These are phyloP conservation scores for Mesitornis unicolor DNA, from an alignment of 2,113 vertebrate species.

Conservation along the genomic window DNA sequence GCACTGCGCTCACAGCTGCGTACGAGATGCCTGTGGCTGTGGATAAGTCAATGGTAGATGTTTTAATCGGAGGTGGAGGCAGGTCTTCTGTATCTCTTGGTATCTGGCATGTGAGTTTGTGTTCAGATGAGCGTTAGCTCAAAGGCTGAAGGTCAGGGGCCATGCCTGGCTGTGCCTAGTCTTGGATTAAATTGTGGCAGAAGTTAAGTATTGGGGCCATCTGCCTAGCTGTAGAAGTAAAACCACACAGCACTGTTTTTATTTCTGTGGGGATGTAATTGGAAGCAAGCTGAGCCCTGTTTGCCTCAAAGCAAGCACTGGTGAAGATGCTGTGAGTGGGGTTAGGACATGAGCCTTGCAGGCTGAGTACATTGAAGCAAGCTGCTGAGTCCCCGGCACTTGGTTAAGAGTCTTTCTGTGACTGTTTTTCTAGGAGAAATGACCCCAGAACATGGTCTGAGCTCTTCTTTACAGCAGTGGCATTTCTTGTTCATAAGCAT, in stretches of 20 bases:
- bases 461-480: not conserved
- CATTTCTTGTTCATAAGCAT: not conserved
- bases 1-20: not conserved
- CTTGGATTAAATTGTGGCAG: not conserved
- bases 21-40: not conserved
- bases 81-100: not conserved
- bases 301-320: not conserved
- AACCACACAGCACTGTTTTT: not conserved
- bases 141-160: not conserved
- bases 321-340: not conserved
- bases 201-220: not conserved
- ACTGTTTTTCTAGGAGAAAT: not conserved
- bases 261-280: not conserved
- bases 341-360: not conserved
- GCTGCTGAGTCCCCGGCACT: not conserved
- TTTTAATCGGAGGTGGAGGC: not conserved
- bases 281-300: not conserved
- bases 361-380: accelerated
- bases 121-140: not conserved
- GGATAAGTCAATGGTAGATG: not conserved
- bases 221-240: not conserved
- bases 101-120: not conserved
- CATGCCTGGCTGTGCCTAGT: not conserved
- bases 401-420: not conserved
- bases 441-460: not conserved